Base-by-base conservation (phyloP, 2,888 invertebrate genomes). In the Sycophila texana region DNA sequence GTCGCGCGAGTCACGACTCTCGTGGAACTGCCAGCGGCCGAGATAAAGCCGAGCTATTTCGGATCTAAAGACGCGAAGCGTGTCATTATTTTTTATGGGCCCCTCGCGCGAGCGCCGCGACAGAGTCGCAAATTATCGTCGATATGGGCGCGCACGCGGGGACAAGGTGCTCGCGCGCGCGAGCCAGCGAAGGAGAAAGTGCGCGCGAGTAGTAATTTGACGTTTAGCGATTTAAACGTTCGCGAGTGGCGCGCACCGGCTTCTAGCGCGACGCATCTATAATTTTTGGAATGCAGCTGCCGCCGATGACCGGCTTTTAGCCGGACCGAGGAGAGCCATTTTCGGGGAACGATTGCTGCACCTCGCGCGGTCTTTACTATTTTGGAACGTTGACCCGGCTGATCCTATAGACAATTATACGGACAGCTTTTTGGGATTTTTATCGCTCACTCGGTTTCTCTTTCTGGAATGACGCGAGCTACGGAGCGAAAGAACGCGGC, bases 211-310 rank as follows among this genome's bases (percentile, higher is more conserved):
- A 82, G 86, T 88, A 89, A 90, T 89, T 90, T 86, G 87, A 87
- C 85, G 89, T 88, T 89, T 89, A 89, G 87, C 86, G 86, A 87
- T 88, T 88, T 89, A 89, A 89, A 87, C 88, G 89, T 88, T 88
- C 47, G n/a, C 60, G 60, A 22, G 16, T 0, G 22, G 18, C 13
- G 18, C 13, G 18, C 39, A 13, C 51, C 57, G 22, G 47, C 47
- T 22, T 16, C 53, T n/a, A 39, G 85, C 84, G 84, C 83, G 87
- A 88, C 87, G 86, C 87, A 87, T 88, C 89, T 60, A 47, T 63
- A 63, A 63, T 63, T 39, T 7, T 63, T 88, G 88, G 85, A 86
- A 85, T 85, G 87, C 89, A 89, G 89, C 89, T 88, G 89, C 86
- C 80, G 83, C 2, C 18, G 10, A 12, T n/a, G 55, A 12, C 7